phyloP scores from a whole-genome alignment of 2,888 invertebrate genomes.

The Perizoma flavofasciatum region DNA sequence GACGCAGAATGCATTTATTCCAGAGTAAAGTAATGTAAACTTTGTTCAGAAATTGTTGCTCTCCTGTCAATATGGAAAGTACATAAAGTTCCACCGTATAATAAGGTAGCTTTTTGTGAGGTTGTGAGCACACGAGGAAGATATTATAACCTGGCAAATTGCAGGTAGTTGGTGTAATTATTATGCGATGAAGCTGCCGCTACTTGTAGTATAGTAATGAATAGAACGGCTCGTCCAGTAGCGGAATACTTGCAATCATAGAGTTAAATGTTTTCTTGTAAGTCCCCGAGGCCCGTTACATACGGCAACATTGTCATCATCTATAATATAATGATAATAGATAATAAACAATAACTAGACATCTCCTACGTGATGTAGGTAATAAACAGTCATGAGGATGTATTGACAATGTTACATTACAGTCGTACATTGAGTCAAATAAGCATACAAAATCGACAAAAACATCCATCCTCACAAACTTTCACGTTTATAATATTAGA shows the following conservation, averaged over 20 bases:
- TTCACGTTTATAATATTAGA: too few species aligned
- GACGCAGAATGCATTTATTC: constrained; percentile 37
- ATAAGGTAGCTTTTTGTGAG: constrained; percentile 33
- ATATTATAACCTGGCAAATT: constrained; percentile 49
- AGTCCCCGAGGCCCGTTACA: constrained; percentile 48
- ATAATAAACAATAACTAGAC: constrained; percentile 29
- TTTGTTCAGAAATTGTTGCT: constrained; percentile 28
- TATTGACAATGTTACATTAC: constrained; percentile 20
- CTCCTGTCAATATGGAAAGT: constrained; percentile 25
- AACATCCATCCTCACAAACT: too few species aligned
- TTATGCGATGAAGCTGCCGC: constrained; percentile 54
- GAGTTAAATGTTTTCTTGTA: constrained; percentile 58
- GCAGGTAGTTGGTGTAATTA: constrained; percentile 57
- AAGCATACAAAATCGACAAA: background rate
- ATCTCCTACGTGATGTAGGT: constrained; percentile 15
- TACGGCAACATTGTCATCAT: constrained; percentile 38
- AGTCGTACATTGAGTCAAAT: constrained; percentile 2
- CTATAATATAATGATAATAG: constrained; percentile 37
- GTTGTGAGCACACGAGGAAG: constrained; percentile 33
- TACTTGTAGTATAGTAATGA: constrained; percentile 51
- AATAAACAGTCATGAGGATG: constrained; percentile 15
- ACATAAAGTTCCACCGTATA: constrained; percentile 28
- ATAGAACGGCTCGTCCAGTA: constrained; percentile 53
- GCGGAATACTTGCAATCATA: constrained; percentile 60
- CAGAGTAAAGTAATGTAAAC: constrained; percentile 28